Evolutionary conservation across 2,888 invertebrate genomes (phyloP).

Genomic region (Nudaria mundana): DNA sequence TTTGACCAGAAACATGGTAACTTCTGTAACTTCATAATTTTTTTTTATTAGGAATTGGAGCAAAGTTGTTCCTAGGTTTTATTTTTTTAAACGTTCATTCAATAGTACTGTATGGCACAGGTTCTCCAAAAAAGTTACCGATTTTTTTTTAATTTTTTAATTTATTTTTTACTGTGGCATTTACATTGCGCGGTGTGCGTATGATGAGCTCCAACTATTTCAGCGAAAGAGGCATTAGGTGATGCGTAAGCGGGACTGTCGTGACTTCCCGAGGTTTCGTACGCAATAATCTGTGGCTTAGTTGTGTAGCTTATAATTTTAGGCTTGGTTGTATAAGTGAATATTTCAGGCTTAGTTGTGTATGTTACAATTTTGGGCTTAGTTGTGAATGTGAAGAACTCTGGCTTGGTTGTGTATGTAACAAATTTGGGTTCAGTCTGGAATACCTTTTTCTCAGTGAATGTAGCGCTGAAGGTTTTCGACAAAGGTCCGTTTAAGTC

Average conservation of each 20-base stretch:
- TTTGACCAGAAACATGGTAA: constrained; percentile 30
- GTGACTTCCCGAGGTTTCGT: constrained; percentile 64
- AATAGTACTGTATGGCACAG: constrained; percentile 55
- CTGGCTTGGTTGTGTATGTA: constrained; percentile 51
- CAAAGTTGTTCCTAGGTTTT: too few relatives aligned
- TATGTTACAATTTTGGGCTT: constrained; percentile 47
- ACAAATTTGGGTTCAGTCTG: constrained; percentile 56
- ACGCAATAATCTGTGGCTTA: constrained; percentile 58
- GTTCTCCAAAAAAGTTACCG: constrained; percentile 30
- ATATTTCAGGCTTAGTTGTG: constrained; percentile 51
- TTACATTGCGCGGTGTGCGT: constrained; percentile 64
- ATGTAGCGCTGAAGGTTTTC: constrained; percentile 59
- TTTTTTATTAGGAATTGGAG: constrained; percentile 45
- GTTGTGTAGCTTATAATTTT: constrained; percentile 54
- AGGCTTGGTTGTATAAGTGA: constrained; percentile 44
- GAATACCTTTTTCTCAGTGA: constrained; percentile 62
- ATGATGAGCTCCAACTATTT: constrained; percentile 50
- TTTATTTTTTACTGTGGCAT: constrained; percentile 59
- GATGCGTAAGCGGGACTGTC: constrained; percentile 66
- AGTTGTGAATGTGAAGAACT: constrained; percentile 41
- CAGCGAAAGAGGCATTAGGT: constrained; percentile 58
- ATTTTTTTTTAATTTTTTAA: constrained; percentile 13
- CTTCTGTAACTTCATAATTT: too few relatives aligned
- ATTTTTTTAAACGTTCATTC: too few relatives aligned
- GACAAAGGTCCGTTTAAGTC: constrained; percentile 56